Evolutionary conservation across 1,140 invertebrate species (phyloP).

Genomic region (Ruditapes philippinarum): DNA sequence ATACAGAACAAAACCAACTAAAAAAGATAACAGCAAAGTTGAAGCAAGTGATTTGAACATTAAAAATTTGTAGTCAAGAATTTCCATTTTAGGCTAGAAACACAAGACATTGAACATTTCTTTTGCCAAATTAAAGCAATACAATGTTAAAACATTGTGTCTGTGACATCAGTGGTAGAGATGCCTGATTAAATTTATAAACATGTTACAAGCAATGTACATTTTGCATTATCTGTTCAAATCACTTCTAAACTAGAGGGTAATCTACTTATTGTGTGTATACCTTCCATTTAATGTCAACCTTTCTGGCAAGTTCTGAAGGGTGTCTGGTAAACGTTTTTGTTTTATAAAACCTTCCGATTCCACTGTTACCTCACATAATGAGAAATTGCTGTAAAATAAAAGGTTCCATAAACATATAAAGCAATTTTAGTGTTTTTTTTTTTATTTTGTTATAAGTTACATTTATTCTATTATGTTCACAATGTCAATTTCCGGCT

Average conservation of each 20-base stretch:
- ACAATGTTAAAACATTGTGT: too few species aligned
- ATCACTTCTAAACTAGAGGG: background rate
- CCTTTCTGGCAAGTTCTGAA: conserved; percentile 98
- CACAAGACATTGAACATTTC: too few species aligned
- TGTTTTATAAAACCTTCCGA: conserved; percentile 98
- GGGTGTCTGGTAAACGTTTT: conserved; percentile 96
- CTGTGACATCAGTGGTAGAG: too few species aligned
- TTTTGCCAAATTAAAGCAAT: too few species aligned
- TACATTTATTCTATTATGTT: background rate
- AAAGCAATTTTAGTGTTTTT: background rate
- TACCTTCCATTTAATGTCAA: conserved; percentile 90
- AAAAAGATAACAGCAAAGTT: conserved; percentile 3
- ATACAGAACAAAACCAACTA: background rate
- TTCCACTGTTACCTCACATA: conserved; percentile 98
- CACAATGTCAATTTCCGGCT: too few species aligned
- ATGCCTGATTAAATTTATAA: too few species aligned
- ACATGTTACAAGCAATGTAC: too few species aligned
- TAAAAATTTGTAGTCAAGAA: too few species aligned
- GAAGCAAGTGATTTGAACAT: background rate
- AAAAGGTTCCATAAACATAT: background rate
- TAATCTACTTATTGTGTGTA: background rate
- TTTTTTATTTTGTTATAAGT: background rate
- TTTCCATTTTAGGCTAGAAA: too few species aligned
- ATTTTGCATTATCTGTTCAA: conserved; percentile 1
- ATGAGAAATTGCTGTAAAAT: conserved; percentile 92